phyloP scores from a whole-genome alignment of 2,888 invertebrate species.

The Drosophila merina region DNA sequence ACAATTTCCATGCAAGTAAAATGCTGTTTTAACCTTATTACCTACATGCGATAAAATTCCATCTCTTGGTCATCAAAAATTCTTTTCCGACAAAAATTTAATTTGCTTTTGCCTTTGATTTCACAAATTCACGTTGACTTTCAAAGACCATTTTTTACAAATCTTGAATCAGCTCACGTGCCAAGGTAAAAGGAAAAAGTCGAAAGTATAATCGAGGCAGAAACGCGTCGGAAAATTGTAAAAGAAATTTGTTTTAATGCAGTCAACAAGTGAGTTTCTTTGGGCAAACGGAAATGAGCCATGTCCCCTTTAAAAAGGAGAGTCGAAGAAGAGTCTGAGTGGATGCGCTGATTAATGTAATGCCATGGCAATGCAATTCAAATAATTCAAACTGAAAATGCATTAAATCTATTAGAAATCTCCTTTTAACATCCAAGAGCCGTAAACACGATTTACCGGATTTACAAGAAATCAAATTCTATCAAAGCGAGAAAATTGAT shows the following conservation, averaged over 20 bases:
- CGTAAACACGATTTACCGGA: constrained; percentile 45
- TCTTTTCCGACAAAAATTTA: constrained; percentile 31
- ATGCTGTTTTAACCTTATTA: constrained; percentile 3
- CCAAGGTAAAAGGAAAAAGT: constrained; percentile 15
- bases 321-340: not conserved
- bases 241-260: constrained; percentile 31
- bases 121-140: constrained; percentile 34
- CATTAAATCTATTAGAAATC: constrained; percentile 49
- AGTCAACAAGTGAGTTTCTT: constrained; percentile 51
- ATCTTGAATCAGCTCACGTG: constrained; percentile 49
- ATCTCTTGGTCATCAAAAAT: constrained; percentile 36
- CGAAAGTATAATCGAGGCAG: constrained; percentile 36
- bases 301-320: not conserved
- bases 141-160: constrained; percentile 11
- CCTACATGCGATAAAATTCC: constrained; percentile 4
- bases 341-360: constrained; percentile 30
- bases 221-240: constrained; percentile 14
- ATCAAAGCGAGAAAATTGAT: constrained; percentile 45
- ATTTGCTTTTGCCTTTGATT: constrained; percentile 56
- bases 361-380: constrained; percentile 47
- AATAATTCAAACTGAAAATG: constrained; percentile 39
- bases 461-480: constrained; percentile 44
- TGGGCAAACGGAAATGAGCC: constrained; percentile 43
- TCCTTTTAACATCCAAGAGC: constrained; percentile 19
- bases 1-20: not conserved